Percentiles rank a stretch among this genome's conserved stretches.
Evolutionary conservation across 2,113 vertebrate species (phyloP).

Genomic region (Thermophis baileyi): DNA sequence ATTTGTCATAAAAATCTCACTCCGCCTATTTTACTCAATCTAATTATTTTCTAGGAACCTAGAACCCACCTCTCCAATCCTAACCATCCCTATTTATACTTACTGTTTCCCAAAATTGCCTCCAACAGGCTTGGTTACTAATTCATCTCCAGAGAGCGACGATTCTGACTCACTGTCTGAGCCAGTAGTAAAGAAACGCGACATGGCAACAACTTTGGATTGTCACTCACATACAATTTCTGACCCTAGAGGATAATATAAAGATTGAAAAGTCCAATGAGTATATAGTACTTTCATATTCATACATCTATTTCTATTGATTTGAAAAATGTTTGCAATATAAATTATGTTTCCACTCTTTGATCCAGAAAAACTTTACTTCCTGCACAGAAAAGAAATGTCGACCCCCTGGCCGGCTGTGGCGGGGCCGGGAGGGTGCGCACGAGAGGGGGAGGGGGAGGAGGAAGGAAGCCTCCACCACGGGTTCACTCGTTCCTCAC

Average conservation of each 20-base stretch:
- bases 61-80: background rate
- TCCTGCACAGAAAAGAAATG: background rate
- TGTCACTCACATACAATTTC: background rate
- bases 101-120: slow-evolving; percentile 83
- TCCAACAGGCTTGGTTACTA: slow-evolving; percentile 81
- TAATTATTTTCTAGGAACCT: background rate
- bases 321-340: background rate
- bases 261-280: background rate
- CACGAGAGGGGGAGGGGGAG: too few relatives aligned
- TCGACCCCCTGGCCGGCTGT: too few relatives aligned
- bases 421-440: too few relatives aligned
- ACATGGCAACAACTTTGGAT: slow-evolving; percentile 70
- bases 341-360: background rate
- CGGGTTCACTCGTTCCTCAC: too few relatives aligned
- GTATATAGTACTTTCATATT: background rate
- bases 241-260: background rate
- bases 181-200: slow-evolving; percentile 88
- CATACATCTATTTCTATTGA: background rate
- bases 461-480: too few relatives aligned
- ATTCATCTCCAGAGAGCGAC: slow-evolving; percentile 82
- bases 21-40: background rate
- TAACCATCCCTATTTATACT: slow-evolving; percentile 43
- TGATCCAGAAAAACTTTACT: background rate
- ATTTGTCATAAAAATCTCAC: background rate
- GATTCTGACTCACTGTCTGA: slow-evolving; percentile 91